Evolutionary conservation across 2,888 invertebrate species (phyloP), one percentile per base, ranked within the genome.

Genomic region (Tinea trinotella): DNA sequence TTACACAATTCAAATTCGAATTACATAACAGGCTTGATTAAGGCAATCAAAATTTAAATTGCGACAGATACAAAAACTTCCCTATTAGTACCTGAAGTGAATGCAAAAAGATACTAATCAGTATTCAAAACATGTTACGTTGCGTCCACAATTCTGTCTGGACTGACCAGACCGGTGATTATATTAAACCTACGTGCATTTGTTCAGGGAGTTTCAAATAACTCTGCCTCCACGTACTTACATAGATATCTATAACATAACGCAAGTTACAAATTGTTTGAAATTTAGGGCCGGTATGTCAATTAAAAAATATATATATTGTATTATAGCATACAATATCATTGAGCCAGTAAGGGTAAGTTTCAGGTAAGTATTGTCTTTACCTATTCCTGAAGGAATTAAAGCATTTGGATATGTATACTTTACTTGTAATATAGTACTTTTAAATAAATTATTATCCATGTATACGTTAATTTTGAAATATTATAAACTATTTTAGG

Each of bases 121-220:
- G 77, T 78, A 82, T 81, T 77, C 81, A 63, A 61, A 60, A 60
- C 72, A 64, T 65, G 73, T 63, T 59, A 61, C 65, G 63, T 66
- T 67, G 70, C 68, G 71, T 73, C 66, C 68, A 68, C 64, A 65
- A 50, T 18, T 67, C 66, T 67, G 71, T 71, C 74, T 70, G 73
- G 67, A 56, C 62, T 62, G 65, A 61, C 60, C 66, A 64, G 64
- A 65, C 70, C 61, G 60, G 64, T 68, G 71, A 73, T 75, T 71
- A 72, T 76, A 77, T 77, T 75, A 78, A 77, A 74, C 74, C 71
- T 64, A 71, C 74, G 76, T 75, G 74, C 71, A 70, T 76, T 76
- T 72, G 70, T 71, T 62, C 64, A 63, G 64, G 62, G 56, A 54
- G 58, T 56, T 58, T 60, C 60, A 65, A 67, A 70, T 68, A 61